These are phyloP conservation scores for Anagrus nilaparvatae DNA, from an alignment of 1,140 invertebrate species.

Conservation along the genomic window DNA sequence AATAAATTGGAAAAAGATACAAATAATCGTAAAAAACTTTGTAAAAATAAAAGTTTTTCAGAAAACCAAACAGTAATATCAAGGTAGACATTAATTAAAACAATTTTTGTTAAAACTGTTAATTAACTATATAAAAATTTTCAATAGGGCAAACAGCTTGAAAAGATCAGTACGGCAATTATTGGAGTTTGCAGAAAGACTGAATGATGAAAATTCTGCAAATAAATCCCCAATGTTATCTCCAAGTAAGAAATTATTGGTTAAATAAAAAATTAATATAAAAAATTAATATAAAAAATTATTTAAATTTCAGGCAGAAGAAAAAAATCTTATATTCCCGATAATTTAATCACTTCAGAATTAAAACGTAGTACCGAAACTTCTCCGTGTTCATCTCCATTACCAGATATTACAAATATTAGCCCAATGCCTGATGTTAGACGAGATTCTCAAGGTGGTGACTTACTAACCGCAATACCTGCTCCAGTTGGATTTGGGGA, in stretches of 20 bases:
- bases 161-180: slow-evolving; percentile 78
- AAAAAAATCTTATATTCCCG: slow-evolving; percentile 25
- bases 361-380: slow-evolving; percentile 43
- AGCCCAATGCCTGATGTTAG: slow-evolving; percentile 59
- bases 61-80: slow-evolving; percentile 31
- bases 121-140: slow-evolving; percentile 2
- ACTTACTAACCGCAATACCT: slow-evolving; percentile 50
- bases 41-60: slow-evolving; percentile 25
- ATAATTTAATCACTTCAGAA: too few relatives aligned
- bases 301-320: slow-evolving; percentile 21
- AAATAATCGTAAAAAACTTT: slow-evolving; percentile 32
- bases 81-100: slow-evolving; percentile 22
- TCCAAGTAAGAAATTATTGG: too few relatives aligned
- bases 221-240: too few relatives aligned
- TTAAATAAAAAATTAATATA: too few relatives aligned
- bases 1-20: slow-evolving; percentile 54
- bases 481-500: slow-evolving; percentile 69
- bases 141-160: slow-evolving; percentile 62
- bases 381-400: slow-evolving; percentile 50
- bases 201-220: too few relatives aligned
- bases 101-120: slow-evolving; percentile 6
- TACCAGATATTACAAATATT: slow-evolving; percentile 49
- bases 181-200: slow-evolving; percentile 69
- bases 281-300: slow-evolving; percentile 6
- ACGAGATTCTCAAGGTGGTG: slow-evolving; percentile 49